Evolutionary conservation across 2,113 vertebrate genomes (phyloP), one percentile per base, ranked within the genome.

Genomic region (Crotalus horridus): DNA sequence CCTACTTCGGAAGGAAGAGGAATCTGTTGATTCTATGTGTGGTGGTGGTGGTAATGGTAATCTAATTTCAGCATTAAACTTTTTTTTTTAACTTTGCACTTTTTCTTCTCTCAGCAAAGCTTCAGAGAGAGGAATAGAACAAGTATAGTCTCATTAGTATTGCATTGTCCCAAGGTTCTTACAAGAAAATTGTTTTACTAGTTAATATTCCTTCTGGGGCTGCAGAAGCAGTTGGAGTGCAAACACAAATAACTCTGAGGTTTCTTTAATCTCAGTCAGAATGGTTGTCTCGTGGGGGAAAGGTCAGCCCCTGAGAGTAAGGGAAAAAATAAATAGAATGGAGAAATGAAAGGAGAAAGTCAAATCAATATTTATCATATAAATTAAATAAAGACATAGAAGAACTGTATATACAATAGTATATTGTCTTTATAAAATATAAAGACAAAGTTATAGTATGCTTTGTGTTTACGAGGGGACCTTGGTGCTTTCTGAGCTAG

Each of bases 181-280:
- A n/a, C 17, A 6, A 81, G 46, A 17, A 90, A 89, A 13, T 54
- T 87, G 69, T 92, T 89, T 1, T 92, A 1, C 0, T 64, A 95
- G 33, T 43, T 10, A 39, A 21, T 74, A 11, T 23, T 87, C 59
- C 94, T 53, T 51, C 88, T 1, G 0, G 33, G 74, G 90, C 89
- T 91, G 24, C 43, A 85, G 59, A 55, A 91, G n/a, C 92, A 29
- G 88, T 90, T 55, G 89, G 55, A 69, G 86, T n/a, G 89, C 29
- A 92, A 94, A 94, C 81, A 88, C 90, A 94, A 94, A 93, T 89
- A 33, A 29, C 81, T 59, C 91, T 53, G 93, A 95, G 91, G 95
- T 55, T 39, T 85, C 43, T 91, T 94, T 93, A 86, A 93, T 94
- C 85, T 95, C 88, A 93, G 43, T 69, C 92, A 95, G 92, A 74